Conservation (phyloP, 2,797 vertebrate species). For the Aplochiton taeniatus region DNA sequence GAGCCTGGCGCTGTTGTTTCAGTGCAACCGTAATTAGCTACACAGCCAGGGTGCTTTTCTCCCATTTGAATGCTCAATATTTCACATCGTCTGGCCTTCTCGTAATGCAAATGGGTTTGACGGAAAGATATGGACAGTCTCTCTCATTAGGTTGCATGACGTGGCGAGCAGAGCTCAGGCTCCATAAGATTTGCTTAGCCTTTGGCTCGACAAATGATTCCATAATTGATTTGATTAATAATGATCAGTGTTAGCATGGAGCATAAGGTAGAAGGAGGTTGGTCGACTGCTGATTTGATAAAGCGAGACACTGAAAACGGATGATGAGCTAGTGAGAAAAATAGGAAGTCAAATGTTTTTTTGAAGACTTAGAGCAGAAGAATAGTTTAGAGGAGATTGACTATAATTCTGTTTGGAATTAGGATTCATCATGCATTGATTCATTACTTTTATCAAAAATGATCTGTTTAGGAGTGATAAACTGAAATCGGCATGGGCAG, state of each 20-base stretch:
- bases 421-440: constrained; percentile 13
- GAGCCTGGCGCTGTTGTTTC: constrained; percentile 49
- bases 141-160: constrained; percentile 68
- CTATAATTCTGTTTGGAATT: constrained; percentile 13
- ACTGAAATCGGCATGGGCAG: background rate
- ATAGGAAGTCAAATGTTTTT: constrained; percentile 26
- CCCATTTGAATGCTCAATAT: constrained; percentile 50
- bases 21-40: constrained; percentile 66
- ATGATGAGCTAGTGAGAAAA: constrained; percentile 54
- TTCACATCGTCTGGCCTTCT: constrained; percentile 51
- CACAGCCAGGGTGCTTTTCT: constrained; percentile 50
- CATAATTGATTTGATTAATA: constrained; percentile 81
- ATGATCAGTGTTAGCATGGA: constrained; percentile 71
- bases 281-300: constrained; percentile 65
- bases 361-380: constrained; percentile 33
- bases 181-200: constrained; percentile 74
- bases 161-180: constrained; percentile 59
- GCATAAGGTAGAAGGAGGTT: constrained; percentile 56
- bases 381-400: constrained; percentile 23
- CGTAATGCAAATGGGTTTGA: constrained; percentile 46
- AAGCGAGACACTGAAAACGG: constrained; percentile 55
- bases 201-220: constrained; percentile 76
- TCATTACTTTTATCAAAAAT: background rate
- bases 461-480: background rate
- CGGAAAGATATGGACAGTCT: constrained; percentile 51